Evolutionary conservation across 37 sponge, comb jelly and placozoan species (phyloP), one percentile per base, ranked within the genome.

Genomic region (Geodia barretti): DNA sequence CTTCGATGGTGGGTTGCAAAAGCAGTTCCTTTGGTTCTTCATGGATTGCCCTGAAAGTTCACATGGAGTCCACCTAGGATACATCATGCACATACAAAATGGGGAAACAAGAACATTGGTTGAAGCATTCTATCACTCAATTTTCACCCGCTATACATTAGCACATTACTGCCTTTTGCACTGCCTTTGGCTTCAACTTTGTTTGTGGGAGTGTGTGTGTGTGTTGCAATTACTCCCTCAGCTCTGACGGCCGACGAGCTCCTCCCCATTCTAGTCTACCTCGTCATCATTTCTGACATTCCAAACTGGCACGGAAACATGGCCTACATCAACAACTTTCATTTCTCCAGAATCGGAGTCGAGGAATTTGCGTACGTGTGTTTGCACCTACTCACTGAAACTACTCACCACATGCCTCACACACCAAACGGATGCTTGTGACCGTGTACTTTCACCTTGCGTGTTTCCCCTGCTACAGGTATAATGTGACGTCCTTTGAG

Each of bases 251-350:
- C 97, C 63, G 99, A 98, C 77, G 99, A 98, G 64, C 91, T 98
- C 17, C 88, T 98, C 19, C 97, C 99, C n/a, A 59, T 98, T 3
- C 90, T 96, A 4, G 84, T 92, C 32, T 90, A 85, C 63, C 86
- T 98, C 23, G 78, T 96, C 54, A 76, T 98, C 72, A 80, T 80
- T 19, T 90, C 89, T 29, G 96, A 98, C 40, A 94, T 98, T 30
- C 93, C 99, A 32, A 96, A 96, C 74, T 98, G 99, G 99, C 92
- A 64, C n/a, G 94, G 88, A 0, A 98, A 93, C 69, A 42, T 98
- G 19, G 67, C 60, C 26, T 98, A 91, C 75, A 92, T 95, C 82
- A 89, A 80, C 60, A 76, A 91, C 47, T 98, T 98, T 74, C 88
- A 89, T 72, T 87, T 96, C 68, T 90, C 97, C 19, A 62, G 74